Percentiles rank a stretch among this genome's conserved stretches.
phyloP scores from a whole-genome alignment of 35 echinoderm and acorn worm genomes.

The Diadema setosum region DNA sequence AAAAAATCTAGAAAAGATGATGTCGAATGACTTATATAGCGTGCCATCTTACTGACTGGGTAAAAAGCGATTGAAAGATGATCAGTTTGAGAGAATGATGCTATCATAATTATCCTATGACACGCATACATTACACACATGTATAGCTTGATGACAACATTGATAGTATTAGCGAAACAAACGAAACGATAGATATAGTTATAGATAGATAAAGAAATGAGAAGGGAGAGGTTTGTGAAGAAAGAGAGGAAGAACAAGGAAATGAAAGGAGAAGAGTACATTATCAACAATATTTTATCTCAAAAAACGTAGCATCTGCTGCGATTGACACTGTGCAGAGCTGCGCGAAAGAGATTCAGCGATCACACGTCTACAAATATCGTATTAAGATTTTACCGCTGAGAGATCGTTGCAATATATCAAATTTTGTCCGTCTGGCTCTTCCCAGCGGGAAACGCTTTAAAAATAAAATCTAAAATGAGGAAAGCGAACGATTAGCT shows the following conservation, averaged over 20 bases:
- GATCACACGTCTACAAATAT: neutral
- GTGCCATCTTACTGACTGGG: too few relatives aligned
- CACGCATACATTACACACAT: too few relatives aligned
- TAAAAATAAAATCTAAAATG: neutral
- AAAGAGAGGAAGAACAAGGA: neutral
- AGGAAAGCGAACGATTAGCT: conserved; percentile 14
- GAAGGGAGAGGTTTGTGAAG: neutral
- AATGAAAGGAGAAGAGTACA: neutral
- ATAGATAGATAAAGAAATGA: neutral
- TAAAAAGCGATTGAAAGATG: too few relatives aligned
- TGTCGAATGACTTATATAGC: too few relatives aligned
- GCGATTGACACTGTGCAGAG: too few relatives aligned
- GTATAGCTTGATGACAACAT: too few relatives aligned
- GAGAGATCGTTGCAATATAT: neutral
- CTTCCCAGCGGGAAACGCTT: neutral
- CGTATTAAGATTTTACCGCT: neutral
- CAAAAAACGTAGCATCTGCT: too few relatives aligned
- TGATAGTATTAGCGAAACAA: neutral
- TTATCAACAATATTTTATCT: neutral
- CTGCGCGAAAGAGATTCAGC: neutral
- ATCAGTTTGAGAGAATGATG: too few relatives aligned
- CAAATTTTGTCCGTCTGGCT: neutral
- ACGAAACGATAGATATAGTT: neutral
- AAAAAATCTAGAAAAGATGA: too few relatives aligned
- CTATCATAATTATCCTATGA: too few relatives aligned